Conservation (phyloP, 2,888 invertebrate genomes). For the Caenorhabditis afra region DNA sequence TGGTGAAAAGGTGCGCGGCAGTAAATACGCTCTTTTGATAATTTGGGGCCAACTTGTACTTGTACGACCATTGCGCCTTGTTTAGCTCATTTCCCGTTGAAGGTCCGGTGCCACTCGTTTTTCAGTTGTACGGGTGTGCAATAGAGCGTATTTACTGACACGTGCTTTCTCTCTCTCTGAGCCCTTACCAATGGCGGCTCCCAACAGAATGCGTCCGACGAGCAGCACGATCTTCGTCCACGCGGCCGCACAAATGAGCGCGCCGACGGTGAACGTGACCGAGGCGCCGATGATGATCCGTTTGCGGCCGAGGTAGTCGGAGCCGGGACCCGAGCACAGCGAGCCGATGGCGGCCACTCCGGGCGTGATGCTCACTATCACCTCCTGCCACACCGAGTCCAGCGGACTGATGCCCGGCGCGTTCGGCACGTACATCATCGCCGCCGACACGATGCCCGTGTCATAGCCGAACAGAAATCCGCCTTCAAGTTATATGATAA, state of each 20-base stretch:
- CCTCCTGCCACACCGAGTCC: slow-evolving; percentile 73
- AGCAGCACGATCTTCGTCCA: slow-evolving; percentile 66
- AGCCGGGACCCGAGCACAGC: slow-evolving; percentile 81
- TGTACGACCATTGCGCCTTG: no score
- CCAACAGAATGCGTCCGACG: slow-evolving; percentile 69
- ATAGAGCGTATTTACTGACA: no score
- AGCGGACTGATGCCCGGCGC: slow-evolving; percentile 69
- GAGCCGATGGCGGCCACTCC: slow-evolving; percentile 72
- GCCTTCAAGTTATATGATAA: slow-evolving; percentile 50
- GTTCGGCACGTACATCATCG: slow-evolving; percentile 73
- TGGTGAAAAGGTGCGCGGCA: no score
- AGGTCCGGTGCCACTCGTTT: no score
- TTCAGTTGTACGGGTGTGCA: no score
- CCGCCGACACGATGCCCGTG: slow-evolving; percentile 84
- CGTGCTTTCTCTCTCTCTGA: no score
- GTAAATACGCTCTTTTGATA: no score
- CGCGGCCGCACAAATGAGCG: slow-evolving; percentile 80
- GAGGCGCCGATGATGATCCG: slow-evolving; percentile 82
- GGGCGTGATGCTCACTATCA: slow-evolving; percentile 75
- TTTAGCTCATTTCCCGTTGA: no score
- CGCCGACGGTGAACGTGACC: slow-evolving; percentile 82
- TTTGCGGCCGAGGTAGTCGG: slow-evolving; percentile 83
- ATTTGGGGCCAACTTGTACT: no score
- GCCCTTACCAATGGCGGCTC: slow-evolving; percentile 73
- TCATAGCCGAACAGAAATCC: slow-evolving; percentile 83